Evolutionary conservation across 1,140 invertebrate species (phyloP).

Genomic region (Hycleus phaleratus): DNA sequence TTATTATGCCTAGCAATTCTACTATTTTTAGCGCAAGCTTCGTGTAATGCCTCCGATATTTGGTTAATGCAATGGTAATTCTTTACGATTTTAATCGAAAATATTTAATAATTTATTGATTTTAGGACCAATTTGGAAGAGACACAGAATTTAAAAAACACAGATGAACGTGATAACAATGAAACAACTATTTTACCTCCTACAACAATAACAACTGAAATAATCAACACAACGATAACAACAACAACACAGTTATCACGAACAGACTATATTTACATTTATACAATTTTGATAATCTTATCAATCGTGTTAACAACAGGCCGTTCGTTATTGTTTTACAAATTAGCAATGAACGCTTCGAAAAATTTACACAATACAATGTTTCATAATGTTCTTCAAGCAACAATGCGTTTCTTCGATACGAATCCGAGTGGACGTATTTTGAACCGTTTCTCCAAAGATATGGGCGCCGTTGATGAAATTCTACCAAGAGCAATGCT

Average conservation of each 20-base stretch:
- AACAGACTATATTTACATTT: conserved; percentile 32
- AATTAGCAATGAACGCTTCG: conserved; percentile 73
- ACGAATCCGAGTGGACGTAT: conserved; percentile 55
- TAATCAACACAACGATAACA: conserved; percentile 1
- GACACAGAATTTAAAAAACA: neutral
- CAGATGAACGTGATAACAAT: no score
- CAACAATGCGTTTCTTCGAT: conserved; percentile 60
- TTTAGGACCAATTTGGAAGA: conserved; percentile 48
- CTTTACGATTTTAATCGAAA: no score
- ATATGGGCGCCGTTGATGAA: conserved; percentile 79
- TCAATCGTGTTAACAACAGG: conserved; percentile 47
- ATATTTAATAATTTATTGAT: no score
- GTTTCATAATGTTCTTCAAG: conserved; percentile 67
- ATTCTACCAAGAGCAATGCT: conserved; percentile 68
- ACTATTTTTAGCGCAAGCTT: conserved; percentile 43
- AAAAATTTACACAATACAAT: conserved; percentile 73
- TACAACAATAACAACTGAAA: conserved; percentile 4
- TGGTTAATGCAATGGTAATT: conserved; percentile 58
- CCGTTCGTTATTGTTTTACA: conserved; percentile 64
- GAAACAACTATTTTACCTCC: neutral
- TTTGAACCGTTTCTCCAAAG: conserved; percentile 69
- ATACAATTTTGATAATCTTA: conserved; percentile 32
- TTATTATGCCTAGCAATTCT: conserved; percentile 41
- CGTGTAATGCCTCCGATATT: conserved; percentile 54
- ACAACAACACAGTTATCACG: neutral